Percentiles rank a stretch among this genome's conserved stretches.
These are phyloP conservation scores for Fragum whitleyi DNA, from an alignment of 2,888 invertebrate species.

Conservation along the genomic window DNA sequence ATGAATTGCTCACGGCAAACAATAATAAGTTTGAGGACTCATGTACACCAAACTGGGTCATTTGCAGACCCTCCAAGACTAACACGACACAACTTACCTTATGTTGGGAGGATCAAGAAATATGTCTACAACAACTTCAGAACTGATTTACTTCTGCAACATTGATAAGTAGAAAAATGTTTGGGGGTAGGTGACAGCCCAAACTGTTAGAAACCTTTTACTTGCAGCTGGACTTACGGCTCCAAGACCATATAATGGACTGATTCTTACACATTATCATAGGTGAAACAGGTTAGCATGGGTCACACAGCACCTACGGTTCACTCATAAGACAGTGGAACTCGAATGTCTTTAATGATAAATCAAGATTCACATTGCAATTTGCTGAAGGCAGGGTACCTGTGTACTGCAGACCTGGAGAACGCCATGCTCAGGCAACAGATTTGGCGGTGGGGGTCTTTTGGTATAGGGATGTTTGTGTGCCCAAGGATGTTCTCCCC, in stretches of 20 bases:
- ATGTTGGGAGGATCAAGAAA: background rate
- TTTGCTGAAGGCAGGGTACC: too few species aligned
- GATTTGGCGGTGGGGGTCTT: background rate
- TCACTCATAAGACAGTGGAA: too few species aligned
- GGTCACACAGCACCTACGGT: too few species aligned
- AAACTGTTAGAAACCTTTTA: background rate
- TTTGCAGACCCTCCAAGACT: background rate
- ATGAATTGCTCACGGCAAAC: too few species aligned
- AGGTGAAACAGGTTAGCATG: too few species aligned
- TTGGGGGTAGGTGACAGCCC: background rate
- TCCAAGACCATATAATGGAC: background rate
- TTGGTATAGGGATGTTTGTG: background rate
- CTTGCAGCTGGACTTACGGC: background rate
- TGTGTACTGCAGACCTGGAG: background rate
- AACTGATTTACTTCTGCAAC: background rate
- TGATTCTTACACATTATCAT: too few species aligned
- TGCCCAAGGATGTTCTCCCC: background rate
- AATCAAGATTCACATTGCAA: too few species aligned
- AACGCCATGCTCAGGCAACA: background rate
- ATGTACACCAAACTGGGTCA: background rate
- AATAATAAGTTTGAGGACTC: background rate
- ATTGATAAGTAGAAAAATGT: background rate
- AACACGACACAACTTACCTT: too few species aligned
- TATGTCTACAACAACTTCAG: background rate
- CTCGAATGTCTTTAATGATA: too few species aligned